These are phyloP conservation scores for Drosophila robusta DNA, from an alignment of 2,888 invertebrate genomes.

Conservation along the genomic window DNA sequence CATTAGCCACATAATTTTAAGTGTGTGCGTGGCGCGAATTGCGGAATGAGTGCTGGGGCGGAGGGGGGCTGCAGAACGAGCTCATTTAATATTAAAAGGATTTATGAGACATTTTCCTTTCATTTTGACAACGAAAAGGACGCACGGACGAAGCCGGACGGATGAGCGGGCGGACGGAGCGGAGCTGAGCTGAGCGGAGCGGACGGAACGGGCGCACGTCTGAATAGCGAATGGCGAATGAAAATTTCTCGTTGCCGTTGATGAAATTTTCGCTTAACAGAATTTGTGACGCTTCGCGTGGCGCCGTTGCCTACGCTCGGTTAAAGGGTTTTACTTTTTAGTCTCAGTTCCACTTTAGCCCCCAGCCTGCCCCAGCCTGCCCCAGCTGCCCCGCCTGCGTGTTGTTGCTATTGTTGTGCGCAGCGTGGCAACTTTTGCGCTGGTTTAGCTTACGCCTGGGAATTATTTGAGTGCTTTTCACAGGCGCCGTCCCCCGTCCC, in stretches of 20 bases:
- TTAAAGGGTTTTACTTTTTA: conserved; percentile 78
- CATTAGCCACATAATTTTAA: conserved; percentile 81
- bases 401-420: conserved; percentile 66
- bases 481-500: conserved; percentile 20
- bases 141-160: conserved; percentile 36
- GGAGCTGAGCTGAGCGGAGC: no score
- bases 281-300: conserved; percentile 76
- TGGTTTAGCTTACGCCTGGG: conserved; percentile 81
- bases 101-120: conserved; percentile 83
- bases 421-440: conserved; percentile 72
- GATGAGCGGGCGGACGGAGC: background rate
- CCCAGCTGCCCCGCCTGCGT: background rate
- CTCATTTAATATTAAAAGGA: conserved; percentile 84
- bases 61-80: conserved; percentile 52
- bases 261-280: conserved; percentile 82
- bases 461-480: conserved; percentile 80
- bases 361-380: background rate
- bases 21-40: conserved; percentile 71
- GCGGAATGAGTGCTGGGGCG: conserved; percentile 1
- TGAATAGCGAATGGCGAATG: conserved; percentile 67
- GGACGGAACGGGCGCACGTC: conserved; percentile 25
- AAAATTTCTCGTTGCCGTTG: conserved; percentile 71
- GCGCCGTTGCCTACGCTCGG: conserved; percentile 61
- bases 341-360: conserved; percentile 60
- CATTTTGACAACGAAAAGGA: conserved; percentile 79